Evolutionary conservation across 1,140 invertebrate species (phyloP).

Genomic region (Pogonus chalceus): DNA sequence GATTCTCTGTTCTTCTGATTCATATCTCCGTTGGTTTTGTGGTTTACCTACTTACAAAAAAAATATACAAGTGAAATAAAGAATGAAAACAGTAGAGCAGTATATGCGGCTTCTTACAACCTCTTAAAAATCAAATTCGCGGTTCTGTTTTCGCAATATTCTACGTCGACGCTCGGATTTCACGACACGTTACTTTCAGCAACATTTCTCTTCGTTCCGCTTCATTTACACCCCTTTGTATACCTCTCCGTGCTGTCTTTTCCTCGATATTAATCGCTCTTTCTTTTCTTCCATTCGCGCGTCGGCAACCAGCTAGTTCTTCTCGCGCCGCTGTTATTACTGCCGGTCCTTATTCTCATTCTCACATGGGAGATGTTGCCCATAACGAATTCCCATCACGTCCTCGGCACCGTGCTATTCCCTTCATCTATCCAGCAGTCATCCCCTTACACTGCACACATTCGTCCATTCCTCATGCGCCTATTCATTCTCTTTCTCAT

Average conservation of each 20-base stretch:
- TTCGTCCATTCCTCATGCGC: not conserved
- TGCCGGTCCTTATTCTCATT: constrained; percentile 2
- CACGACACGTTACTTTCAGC: constrained; percentile 4
- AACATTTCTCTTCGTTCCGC: constrained; percentile 2
- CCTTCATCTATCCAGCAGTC: not conserved
- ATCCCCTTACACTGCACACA: not conserved
- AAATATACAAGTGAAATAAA: not conserved
- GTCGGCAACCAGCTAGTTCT: not conserved
- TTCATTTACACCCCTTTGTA: constrained; percentile 3
- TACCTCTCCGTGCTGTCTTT: not conserved
- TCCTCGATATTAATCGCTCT: constrained; percentile 2
- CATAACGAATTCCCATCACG: constrained; percentile 4
- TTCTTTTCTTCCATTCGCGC: constrained; percentile 5
- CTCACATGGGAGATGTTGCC: constrained; percentile 5
- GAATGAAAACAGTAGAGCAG: not conserved
- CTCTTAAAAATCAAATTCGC: not conserved
- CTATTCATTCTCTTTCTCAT: not conserved
- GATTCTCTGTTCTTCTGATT: not conserved
- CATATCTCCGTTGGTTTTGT: not conserved
- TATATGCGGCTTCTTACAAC: not conserved
- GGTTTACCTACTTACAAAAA: no score
- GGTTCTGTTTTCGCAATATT: not conserved
- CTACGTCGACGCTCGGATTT: not conserved
- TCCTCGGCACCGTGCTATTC: not conserved
- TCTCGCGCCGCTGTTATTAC: not conserved